A percentile compares a stretch with the other conserved stretches of the same genome.
Conservation (phyloP, 23 tunicate genomes). For the Halocynthia aurantium region DNA sequence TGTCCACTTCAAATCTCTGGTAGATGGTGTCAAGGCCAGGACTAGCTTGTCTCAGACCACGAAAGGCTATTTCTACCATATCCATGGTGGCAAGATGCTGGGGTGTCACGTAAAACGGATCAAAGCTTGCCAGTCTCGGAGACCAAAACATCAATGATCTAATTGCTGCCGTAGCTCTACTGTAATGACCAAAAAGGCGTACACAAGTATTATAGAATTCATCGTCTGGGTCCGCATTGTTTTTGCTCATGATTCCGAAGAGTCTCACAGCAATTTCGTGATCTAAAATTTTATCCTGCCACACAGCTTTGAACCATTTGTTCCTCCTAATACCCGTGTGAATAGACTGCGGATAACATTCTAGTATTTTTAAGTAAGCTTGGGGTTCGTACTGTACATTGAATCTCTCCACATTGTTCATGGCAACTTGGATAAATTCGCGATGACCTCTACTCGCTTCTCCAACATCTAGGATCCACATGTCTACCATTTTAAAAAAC, state of each 20-base stretch:
- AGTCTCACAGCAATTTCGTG: constrained; percentile 55
- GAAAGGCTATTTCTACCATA: constrained; percentile 60
- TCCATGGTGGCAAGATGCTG: constrained; percentile 41
- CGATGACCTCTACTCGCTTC: constrained; percentile 66
- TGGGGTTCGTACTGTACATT: constrained; percentile 62
- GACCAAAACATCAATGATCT: constrained; percentile 61
- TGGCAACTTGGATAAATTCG: constrained; percentile 57
- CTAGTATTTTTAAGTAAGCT: constrained; percentile 65
- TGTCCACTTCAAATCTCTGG: constrained; percentile 36
- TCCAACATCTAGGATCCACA: constrained; percentile 83
- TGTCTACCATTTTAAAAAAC: constrained; percentile 76
- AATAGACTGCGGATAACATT: constrained; percentile 78
- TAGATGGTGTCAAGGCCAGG: constrained; percentile 54
- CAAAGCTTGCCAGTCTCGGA: constrained; percentile 39
- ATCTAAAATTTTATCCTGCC: constrained; percentile 65
- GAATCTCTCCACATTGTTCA: constrained; percentile 50
- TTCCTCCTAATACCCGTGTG: constrained; percentile 77
- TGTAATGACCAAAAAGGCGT: constrained; percentile 66
- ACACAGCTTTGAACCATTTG: constrained; percentile 61
- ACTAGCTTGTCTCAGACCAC: constrained; percentile 77
- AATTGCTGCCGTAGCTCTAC: constrained; percentile 45
- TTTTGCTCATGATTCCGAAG: constrained; percentile 17
- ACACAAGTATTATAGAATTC: constrained; percentile 34
- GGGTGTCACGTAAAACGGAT: constrained; percentile 24
- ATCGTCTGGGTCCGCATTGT: constrained; percentile 62